phyloP scores from a whole-genome alignment of 2,888 invertebrate genomes.

The Eristalis pertinax region DNA sequence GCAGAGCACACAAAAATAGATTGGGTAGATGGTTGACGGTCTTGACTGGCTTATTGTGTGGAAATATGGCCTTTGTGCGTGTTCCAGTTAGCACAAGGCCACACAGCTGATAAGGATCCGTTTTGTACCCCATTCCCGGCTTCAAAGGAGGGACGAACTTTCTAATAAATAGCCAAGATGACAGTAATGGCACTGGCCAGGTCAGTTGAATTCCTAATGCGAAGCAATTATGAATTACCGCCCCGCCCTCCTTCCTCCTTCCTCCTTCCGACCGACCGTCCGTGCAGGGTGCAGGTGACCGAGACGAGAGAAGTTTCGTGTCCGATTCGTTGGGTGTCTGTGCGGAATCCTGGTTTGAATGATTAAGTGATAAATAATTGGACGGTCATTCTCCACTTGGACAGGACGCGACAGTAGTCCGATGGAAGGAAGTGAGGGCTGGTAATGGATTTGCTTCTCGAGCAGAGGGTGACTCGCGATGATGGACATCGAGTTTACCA shows the following conservation, averaged over 20 bases:
- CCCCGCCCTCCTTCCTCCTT: no score
- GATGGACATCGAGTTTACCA: slow-evolving; percentile 33
- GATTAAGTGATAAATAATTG: slow-evolving; percentile 70
- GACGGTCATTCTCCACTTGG: slow-evolving; percentile 30
- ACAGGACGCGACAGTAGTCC: background rate
- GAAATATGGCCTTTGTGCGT: slow-evolving; percentile 69
- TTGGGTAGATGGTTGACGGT: slow-evolving; percentile 50
- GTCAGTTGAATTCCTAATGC: slow-evolving; percentile 59
- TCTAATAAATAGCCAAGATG: slow-evolving; percentile 53
- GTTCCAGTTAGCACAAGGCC: slow-evolving; percentile 61
- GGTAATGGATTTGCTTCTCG: slow-evolving; percentile 21
- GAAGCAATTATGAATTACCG: slow-evolving; percentile 52
- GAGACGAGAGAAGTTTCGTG: slow-evolving; percentile 4
- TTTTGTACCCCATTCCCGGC: slow-evolving; percentile 11
- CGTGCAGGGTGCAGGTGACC: background rate
- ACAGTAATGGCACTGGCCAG: slow-evolving; percentile 32
- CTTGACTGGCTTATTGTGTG: slow-evolving; percentile 68
- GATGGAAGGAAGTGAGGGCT: background rate
- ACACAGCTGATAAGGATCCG: slow-evolving; percentile 59
- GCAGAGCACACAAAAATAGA: slow-evolving; percentile 35
- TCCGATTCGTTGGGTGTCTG: slow-evolving; percentile 8
- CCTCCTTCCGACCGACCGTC: background rate
- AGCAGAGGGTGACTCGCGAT: slow-evolving; percentile 9
- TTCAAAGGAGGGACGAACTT: slow-evolving; percentile 28
- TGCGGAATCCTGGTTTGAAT: slow-evolving; percentile 54